These are phyloP conservation scores for Lapara coniferarum DNA, from an alignment of 2,888 invertebrate species.

Conservation along the genomic window DNA sequence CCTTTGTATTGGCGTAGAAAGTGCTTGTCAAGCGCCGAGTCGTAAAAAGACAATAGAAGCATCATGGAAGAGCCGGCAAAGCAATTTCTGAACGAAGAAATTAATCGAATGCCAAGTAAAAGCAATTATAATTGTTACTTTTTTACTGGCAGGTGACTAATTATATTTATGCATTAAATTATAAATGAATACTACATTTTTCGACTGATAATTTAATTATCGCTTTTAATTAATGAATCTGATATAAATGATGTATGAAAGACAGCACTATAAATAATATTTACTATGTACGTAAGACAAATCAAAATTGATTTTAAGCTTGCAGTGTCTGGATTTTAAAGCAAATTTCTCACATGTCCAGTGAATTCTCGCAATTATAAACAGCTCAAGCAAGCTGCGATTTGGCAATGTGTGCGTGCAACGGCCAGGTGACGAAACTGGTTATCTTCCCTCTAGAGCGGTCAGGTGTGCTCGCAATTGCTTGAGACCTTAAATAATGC, in stretches of 20 bases:
- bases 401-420: slow-evolving; percentile 49
- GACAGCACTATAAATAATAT: too few species aligned
- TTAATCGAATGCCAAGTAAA: slow-evolving; percentile 56
- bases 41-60: slow-evolving; percentile 59
- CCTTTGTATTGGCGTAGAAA: slow-evolving; percentile 51
- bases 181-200: slow-evolving; percentile 37
- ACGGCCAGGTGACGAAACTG: slow-evolving; percentile 71
- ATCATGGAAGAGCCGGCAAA: slow-evolving; percentile 46
- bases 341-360: slow-evolving; percentile 3
- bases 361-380: slow-evolving; percentile 40
- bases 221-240: neutral
- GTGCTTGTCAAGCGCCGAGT: slow-evolving; percentile 45
- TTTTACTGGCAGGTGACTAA: slow-evolving; percentile 50
- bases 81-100: slow-evolving; percentile 53
- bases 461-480: slow-evolving; percentile 62
- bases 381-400: slow-evolving; percentile 44
- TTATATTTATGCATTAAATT: slow-evolving; percentile 55
- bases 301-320: slow-evolving; percentile 9
- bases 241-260: neutral
- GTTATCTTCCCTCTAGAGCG: slow-evolving; percentile 60
- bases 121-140: slow-evolving; percentile 54
- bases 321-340: slow-evolving; percentile 5
- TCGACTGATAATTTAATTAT: slow-evolving; percentile 7
- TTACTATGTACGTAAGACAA: too few species aligned
- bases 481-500: slow-evolving; percentile 51